Percentiles rank a stretch among this genome's conserved stretches.
Conservation (phyloP, 2,113 vertebrate species). For the Genyomyrus donnyi region DNA sequence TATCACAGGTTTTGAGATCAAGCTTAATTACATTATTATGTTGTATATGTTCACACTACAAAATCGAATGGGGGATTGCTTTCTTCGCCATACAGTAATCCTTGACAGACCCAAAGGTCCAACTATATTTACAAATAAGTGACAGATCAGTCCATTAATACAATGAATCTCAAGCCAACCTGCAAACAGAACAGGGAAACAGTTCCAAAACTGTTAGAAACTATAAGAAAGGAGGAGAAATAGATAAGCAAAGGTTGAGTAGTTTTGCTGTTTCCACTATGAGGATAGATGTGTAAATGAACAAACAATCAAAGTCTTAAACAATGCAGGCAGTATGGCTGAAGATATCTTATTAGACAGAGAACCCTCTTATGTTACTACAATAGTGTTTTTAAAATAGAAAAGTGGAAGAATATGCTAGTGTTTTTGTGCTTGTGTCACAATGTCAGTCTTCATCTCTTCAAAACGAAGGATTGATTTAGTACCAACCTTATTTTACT, state of each 20-base stretch:
- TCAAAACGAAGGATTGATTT: constrained; percentile 1
- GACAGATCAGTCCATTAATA: neutral
- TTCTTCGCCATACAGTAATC: neutral
- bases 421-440: neutral
- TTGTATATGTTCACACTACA: neutral
- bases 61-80: neutral
- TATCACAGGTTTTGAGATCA: neutral
- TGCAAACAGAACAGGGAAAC: neutral
- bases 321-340: constrained; percentile 12
- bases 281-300: constrained; percentile 2
- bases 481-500: neutral
- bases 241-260: neutral
- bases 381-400: constrained; percentile 5
- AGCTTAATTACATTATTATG: neutral
- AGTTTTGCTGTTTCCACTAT: neutral
- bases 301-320: neutral
- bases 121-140: neutral
- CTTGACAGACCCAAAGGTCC: neutral
- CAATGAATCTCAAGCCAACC: neutral
- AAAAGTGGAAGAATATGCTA: neutral
- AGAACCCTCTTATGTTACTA: constrained; percentile 13
- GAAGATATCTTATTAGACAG: neutral
- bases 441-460: constrained; percentile 13
- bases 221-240: neutral
- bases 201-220: neutral